Base-by-base conservation (phyloP, 2,797 vertebrate species). In the Poeciliopsis paucimaculata region DNA sequence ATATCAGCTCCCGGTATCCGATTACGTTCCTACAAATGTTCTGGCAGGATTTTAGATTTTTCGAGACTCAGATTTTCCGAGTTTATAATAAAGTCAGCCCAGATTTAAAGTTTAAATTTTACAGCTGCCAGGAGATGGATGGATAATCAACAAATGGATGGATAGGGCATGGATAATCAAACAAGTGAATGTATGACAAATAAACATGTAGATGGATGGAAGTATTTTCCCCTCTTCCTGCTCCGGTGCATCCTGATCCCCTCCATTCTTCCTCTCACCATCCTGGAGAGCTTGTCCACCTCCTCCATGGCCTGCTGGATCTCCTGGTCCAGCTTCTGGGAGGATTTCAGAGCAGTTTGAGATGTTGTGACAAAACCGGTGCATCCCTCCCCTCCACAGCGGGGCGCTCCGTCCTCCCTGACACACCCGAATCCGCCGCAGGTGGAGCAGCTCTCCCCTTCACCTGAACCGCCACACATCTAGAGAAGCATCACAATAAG, bases 241-340 rank as follows among this genome's bases (percentile, higher is more conserved):
- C n/a, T 31, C 57, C 13, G 55, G 28, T 60, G 26, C 3, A 34
- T 18, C 18, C 23, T 39, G 18, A 39, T 20, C 20, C 31, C 36
- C 36, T 68, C 20, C 31, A 2, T 36, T 64, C 0, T 23, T 45
- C 73, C 80, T 45, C 92, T 88, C 94, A 99, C 98, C 98, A 97
- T 96, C 92, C 95, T 96, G 83, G 98, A 98, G 74, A 99, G 97
- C 90, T 97, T 96, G 90, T 99, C 98, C 84, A 99, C 97, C 86
- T 99, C 98, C 84, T 96, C 95, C 92, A 99, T 93, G 0, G 97
- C 97, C 3, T 92, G 92, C n/a, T 96, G 90, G 90, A 99, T 97
- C 26, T 97, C 95, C 90, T 91, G 93, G 90, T 99, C 98, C 76
- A 97, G 96, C 78, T 97, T 95, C 93, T 95, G 96, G 81, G 97